Conservation (phyloP, 92 coral and sea anemone genomes). For the Montipora capitata region DNA sequence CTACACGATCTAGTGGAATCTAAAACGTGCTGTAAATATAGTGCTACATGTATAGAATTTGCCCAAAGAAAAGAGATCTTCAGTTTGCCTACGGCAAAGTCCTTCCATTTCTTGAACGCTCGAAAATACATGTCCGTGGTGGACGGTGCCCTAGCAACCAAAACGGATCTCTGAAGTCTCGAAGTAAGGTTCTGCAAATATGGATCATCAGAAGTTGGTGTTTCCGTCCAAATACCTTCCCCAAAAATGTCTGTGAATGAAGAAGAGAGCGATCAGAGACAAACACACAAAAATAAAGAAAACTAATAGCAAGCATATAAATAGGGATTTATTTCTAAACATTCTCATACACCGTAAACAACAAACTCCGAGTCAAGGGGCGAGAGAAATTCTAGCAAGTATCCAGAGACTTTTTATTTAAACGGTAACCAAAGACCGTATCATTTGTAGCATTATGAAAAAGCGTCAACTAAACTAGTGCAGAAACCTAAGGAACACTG, state of each 20-base stretch:
- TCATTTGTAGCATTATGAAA: not conserved
- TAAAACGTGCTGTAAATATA: conserved; percentile 51
- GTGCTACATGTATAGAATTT: conserved; percentile 39
- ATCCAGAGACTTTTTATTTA: not conserved
- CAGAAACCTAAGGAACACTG: not conserved
- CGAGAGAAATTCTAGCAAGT: too few relatives aligned
- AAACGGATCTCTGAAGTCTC: too few relatives aligned
- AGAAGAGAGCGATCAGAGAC: not conserved
- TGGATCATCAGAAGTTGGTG: not conserved
- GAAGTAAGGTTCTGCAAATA: too few relatives aligned
- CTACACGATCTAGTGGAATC: conserved; percentile 41
- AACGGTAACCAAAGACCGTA: not conserved
- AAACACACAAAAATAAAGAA: not conserved
- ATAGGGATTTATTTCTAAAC: not conserved
- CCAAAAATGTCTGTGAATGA: not conserved
- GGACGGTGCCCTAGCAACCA: conserved; percentile 53
- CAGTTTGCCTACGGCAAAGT: not conserved
- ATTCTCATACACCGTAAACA: too few relatives aligned
- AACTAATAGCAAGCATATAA: not conserved
- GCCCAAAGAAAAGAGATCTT: conserved; percentile 13
- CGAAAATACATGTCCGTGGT: conserved; percentile 36
- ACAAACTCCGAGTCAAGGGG: too few relatives aligned
- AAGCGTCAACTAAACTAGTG: not conserved
- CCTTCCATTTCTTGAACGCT: conserved; percentile 30
- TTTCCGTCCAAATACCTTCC: conserved; percentile 6